These are phyloP conservation scores for Drosophila cognata DNA, from an alignment of 2,888 invertebrate genomes.

Conservation along the genomic window DNA sequence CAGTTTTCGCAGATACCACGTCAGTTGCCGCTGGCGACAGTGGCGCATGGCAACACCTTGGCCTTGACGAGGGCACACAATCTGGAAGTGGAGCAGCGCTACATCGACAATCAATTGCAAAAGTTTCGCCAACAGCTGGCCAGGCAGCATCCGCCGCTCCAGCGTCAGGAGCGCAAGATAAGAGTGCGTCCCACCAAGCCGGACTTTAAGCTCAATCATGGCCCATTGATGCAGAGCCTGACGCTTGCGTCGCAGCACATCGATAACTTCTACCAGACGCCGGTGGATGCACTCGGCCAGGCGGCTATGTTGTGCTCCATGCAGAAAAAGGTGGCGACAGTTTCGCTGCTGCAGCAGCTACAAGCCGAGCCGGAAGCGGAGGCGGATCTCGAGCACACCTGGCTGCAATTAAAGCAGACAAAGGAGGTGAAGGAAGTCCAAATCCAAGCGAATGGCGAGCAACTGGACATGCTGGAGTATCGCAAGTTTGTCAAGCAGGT, in stretches of 20 bases:
- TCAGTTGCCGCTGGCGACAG: conserved; percentile 75
- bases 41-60: conserved; percentile 69
- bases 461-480: conserved; percentile 46
- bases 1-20: conserved; percentile 79
- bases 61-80: conserved; percentile 82
- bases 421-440: conserved; percentile 2
- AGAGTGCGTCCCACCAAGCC: conserved; percentile 66
- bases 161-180: conserved; percentile 24
- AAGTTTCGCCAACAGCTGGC: conserved; percentile 83
- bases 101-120: conserved; percentile 81
- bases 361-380: conserved; percentile 46
- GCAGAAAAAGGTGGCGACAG: conserved; percentile 58
- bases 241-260: conserved; percentile 75
- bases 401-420: conserved; percentile 36
- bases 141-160: conserved; percentile 61
- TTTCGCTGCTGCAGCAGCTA: conserved; percentile 48
- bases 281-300: conserved; percentile 76
- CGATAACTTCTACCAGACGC: conserved; percentile 81
- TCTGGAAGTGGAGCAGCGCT: conserved; percentile 82
- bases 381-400: conserved; percentile 55
- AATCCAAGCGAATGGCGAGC: not conserved
- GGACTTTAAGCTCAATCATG: conserved; percentile 74
- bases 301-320: conserved; percentile 57
- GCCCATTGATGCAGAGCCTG: conserved; percentile 75
- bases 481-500: conserved; percentile 59